Percentiles rank a stretch among this genome's conserved stretches.
These are phyloP conservation scores for Drosophila koepferae DNA, from an alignment of 2,888 invertebrate species.

Conservation along the genomic window DNA sequence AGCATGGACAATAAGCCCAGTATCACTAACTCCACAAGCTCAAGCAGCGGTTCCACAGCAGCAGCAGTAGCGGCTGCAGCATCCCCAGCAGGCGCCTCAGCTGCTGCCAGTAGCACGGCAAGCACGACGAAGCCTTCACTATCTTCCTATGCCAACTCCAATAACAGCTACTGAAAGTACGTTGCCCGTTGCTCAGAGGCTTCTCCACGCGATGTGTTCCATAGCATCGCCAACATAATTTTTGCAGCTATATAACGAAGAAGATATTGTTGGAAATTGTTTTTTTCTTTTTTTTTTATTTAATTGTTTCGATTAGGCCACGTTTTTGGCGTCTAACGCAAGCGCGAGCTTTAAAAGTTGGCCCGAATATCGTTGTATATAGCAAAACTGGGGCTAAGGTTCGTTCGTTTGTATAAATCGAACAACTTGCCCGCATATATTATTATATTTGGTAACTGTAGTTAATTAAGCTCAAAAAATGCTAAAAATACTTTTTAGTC, in stretches of 20 bases:
- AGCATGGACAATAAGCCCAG: slow-evolving; percentile 83
- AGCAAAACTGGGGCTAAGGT: slow-evolving; percentile 28
- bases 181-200: slow-evolving; percentile 58
- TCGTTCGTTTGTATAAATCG: slow-evolving; percentile 18
- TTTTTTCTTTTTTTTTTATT: slow-evolving; percentile 23
- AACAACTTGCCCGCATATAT: slow-evolving; percentile 14
- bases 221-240: slow-evolving; percentile 12
- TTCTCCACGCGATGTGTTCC: slow-evolving; percentile 29
- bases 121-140: slow-evolving; percentile 52
- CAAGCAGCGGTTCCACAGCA: slow-evolving; percentile 33
- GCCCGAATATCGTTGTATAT: slow-evolving; percentile 44
- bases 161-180: slow-evolving; percentile 55
- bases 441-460: slow-evolving; percentile 69
- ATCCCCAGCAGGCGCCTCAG: slow-evolving; percentile 10
- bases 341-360: slow-evolving; percentile 23
- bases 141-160: slow-evolving; percentile 56
- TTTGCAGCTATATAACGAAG: slow-evolving; percentile 35
- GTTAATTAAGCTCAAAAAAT: slow-evolving; percentile 71
- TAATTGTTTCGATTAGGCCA: slow-evolving; percentile 42
- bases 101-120: slow-evolving; percentile 35
- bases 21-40: slow-evolving; percentile 53
- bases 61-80: slow-evolving; percentile 18
- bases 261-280: slow-evolving; percentile 37
- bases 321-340: slow-evolving; percentile 50
- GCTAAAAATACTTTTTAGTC: slow-evolving; percentile 62